These are phyloP conservation scores for Berghia stephanieae DNA, from an alignment of 1,140 invertebrate species.

Conservation along the genomic window DNA sequence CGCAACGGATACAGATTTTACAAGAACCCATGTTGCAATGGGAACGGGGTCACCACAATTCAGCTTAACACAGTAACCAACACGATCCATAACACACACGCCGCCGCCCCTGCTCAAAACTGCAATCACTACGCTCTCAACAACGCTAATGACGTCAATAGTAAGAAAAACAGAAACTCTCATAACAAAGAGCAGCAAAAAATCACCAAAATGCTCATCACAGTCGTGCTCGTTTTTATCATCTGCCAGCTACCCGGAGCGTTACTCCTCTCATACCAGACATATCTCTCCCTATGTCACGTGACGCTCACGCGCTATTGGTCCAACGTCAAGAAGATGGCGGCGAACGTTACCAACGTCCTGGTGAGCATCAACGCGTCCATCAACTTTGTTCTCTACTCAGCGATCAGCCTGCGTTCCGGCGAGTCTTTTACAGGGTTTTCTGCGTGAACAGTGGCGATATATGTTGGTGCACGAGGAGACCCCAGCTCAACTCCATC, in stretches of 20 bases:
- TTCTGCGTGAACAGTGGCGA: too few species aligned
- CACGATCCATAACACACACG: too few species aligned
- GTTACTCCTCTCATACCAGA: slow-evolving; percentile 42
- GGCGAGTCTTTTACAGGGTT: slow-evolving; percentile 76
- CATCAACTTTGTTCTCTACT: slow-evolving; percentile 82
- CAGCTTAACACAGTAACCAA: too few species aligned
- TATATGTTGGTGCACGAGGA: slow-evolving; percentile 25
- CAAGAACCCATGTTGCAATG: too few species aligned
- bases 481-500: not conserved
- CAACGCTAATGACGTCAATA: not conserved
- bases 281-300: slow-evolving; percentile 34
- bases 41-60: too few species aligned
- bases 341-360: slow-evolving; percentile 80
- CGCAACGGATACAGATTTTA: not conserved
- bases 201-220: slow-evolving; percentile 79
- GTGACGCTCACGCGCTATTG: slow-evolving; percentile 36
- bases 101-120: not conserved
- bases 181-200: slow-evolving; percentile 50
- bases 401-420: slow-evolving; percentile 80
- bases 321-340: slow-evolving; percentile 65
- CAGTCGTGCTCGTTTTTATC: slow-evolving; percentile 78
- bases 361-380: slow-evolving; percentile 77
- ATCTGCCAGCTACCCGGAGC: slow-evolving; percentile 78
- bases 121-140: not conserved
- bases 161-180: not conserved